These are phyloP conservation scores for Zosterops japonicus DNA, from an alignment of 2,113 vertebrate genomes.

Conservation along the genomic window DNA sequence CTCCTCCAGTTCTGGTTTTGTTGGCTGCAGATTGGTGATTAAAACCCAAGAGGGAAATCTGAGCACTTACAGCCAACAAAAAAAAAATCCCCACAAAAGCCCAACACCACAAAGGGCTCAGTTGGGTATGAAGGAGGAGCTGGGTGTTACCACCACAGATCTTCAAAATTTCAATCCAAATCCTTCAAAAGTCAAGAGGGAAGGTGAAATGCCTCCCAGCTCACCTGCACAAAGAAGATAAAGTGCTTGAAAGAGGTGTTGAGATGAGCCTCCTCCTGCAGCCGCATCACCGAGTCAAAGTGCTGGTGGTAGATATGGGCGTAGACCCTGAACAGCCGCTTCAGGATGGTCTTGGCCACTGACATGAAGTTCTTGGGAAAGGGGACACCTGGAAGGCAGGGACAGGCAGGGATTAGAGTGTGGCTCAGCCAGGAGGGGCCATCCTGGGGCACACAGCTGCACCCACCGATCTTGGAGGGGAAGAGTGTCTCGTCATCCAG, in stretches of 20 bases:
- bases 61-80: neutral
- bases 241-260: constrained; percentile 99
- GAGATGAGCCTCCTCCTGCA: constrained; percentile 96
- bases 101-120: neutral
- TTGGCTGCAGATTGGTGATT: neutral
- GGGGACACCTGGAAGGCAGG: constrained; percentile 79
- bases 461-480: constrained; percentile 95
- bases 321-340: constrained; percentile 92
- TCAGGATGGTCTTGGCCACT: constrained; percentile 95
- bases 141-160: rapidly evolving
- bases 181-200: neutral
- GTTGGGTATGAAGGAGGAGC: neutral
- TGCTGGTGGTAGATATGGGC: constrained; percentile 98
- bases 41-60: neutral
- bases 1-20: neutral
- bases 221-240: constrained; percentile 97
- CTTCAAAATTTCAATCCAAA: neutral
- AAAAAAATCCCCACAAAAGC: neutral
- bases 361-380: constrained; percentile 98
- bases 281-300: constrained; percentile 94
- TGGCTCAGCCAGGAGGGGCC: neutral
- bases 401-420: rapidly evolving
- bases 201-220: neutral
- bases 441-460: rapidly evolving
- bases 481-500: constrained; percentile 96